Percentiles rank a stretch among this genome's conserved stretches.
phyloP scores from a whole-genome alignment of 2,888 invertebrate genomes.

The Eurois occulta region DNA sequence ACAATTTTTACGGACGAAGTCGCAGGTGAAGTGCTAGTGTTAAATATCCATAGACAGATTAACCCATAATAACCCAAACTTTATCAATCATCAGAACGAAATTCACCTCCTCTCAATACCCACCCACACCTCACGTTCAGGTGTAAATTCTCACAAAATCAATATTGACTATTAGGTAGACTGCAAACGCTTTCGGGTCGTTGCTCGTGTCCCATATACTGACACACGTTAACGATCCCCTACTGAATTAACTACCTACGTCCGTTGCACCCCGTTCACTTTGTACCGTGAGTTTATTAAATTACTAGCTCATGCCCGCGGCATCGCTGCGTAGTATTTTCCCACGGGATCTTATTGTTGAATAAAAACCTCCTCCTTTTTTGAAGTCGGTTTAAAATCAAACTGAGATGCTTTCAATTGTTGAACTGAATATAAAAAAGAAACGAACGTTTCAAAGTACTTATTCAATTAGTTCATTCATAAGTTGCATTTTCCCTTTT shows the following conservation, averaged over 20 bases:
- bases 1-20: too few species aligned
- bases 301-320: neutral
- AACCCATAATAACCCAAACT: neutral
- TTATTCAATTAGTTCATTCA: too few species aligned
- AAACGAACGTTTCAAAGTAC: too few species aligned
- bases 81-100: neutral
- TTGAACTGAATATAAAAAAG: too few species aligned
- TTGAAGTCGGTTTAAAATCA: too few species aligned
- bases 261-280: slow-evolving; percentile 27
- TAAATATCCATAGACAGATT: neutral
- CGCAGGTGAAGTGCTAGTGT: too few species aligned
- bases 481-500: too few species aligned
- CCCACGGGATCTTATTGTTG: neutral
- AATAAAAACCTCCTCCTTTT: too few species aligned
- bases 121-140: slow-evolving; percentile 48
- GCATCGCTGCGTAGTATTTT: neutral
- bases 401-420: too few species aligned
- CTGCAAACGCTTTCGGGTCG: slow-evolving; percentile 75
- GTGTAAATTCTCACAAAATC: slow-evolving; percentile 75
- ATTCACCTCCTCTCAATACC: neutral
- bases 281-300: neutral
- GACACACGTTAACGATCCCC: slow-evolving; percentile 50
- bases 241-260: slow-evolving; percentile 45
- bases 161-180: slow-evolving; percentile 76
- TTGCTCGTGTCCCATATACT: slow-evolving; percentile 76